Conservation (phyloP, 2,113 vertebrate genomes). For the Aldabrachelys gigantea region DNA sequence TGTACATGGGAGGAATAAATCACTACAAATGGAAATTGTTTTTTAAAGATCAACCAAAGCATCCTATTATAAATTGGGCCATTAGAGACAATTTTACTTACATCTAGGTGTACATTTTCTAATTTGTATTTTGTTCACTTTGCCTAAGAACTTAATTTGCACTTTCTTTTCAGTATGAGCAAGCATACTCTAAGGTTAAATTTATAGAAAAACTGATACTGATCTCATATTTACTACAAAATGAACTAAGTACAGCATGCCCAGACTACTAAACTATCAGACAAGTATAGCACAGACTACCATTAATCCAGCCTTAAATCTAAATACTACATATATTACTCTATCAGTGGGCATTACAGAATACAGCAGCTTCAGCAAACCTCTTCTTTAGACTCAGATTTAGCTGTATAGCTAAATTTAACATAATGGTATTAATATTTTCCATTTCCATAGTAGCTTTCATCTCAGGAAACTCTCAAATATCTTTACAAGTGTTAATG, state of each 20-base stretch:
- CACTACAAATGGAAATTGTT: conserved; percentile 51
- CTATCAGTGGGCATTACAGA: not conserved
- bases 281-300: conserved; percentile 1
- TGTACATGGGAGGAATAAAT: conserved; percentile 48
- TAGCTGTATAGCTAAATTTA: not conserved
- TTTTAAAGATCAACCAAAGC: conserved; percentile 62
- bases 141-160: conserved; percentile 18
- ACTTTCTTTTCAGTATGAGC: conserved; percentile 56
- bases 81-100: conserved; percentile 54
- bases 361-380: not conserved
- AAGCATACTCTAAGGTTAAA: conserved; percentile 11
- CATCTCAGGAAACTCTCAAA: not conserved
- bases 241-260: not conserved
- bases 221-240: not conserved
- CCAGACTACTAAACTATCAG: conserved; percentile 12
- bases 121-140: conserved; percentile 14
- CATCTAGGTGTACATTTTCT: conserved; percentile 45
- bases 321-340: conserved; percentile 14
- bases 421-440: not conserved
- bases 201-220: conserved; percentile 17
- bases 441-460: not conserved
- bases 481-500: not conserved
- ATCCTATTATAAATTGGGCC: conserved; percentile 42
- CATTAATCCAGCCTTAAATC: not conserved
- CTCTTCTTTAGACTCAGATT: conserved; percentile 43